Evolutionary conservation across 2,888 invertebrate genomes (phyloP), one percentile per base, ranked within the genome.

Genomic region (Crepidodera aurea): DNA sequence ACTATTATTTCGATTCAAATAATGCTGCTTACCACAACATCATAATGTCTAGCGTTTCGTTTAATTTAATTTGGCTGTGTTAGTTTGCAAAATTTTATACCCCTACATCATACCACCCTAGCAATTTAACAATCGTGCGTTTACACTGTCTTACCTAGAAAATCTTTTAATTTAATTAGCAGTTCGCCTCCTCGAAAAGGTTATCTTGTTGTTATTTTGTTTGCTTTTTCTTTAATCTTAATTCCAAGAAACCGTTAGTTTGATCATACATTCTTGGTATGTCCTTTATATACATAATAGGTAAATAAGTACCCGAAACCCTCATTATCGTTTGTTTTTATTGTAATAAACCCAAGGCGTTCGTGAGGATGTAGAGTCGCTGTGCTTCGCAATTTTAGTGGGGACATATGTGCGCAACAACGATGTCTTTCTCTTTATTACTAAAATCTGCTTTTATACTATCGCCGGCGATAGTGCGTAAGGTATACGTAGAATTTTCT

Each of bases 341-440:
- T 50, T 50, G 29, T 12, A 50, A 32, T 32, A 29, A 50, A 27
- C 48, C 48, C 48, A 29, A 25, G 48, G 48, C 48, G 48, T 50
- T 50, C 48, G 29, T 50, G 48, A 32, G 29, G 48, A 50, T 50
- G 16, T 29, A 46, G 13, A 46, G 46, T n/a, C 37, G 18, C 2
- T 37, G 32, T 37, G 32, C 13, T 8, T 37, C n/a, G 18, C 37
- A 25, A 15, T 37, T 51, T 39, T 19, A 51, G 37, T 51, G 37
- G 13, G 51, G 51, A 51, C 51, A 51, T 51, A 51, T 51, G 51
- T 51, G 51, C 51, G 22, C 51, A 51, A 51, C 51, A 27, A 25
- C 37, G 39, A 18, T 51, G 51, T 13, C 22, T 22, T 51, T 37
- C 51, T 22, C 22, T 22, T 39, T 39, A 51, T 51, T 51, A 12